Evolutionary conservation across 2,888 invertebrate genomes (phyloP).

Genomic region (Melipona beecheii): DNA sequence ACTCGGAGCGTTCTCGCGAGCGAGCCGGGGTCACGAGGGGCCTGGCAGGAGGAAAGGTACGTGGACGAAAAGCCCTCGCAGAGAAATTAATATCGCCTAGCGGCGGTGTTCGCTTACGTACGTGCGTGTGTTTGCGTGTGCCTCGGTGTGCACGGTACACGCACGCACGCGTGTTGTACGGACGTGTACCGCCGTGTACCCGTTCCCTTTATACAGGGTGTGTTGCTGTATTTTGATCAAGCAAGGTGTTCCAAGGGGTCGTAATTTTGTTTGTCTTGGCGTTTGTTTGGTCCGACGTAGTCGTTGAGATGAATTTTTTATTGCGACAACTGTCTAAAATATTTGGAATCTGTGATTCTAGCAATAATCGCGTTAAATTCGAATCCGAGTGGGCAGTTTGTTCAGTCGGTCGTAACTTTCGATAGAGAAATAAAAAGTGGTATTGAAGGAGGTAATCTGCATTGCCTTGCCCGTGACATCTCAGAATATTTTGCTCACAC

Average conservation of each 20-base stretch:
- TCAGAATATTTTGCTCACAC: too few relatives aligned
- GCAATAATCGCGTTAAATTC: too few relatives aligned
- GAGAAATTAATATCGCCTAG: conserved; percentile 81
- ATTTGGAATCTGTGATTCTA: too few relatives aligned
- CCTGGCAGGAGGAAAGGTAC: conserved; percentile 65
- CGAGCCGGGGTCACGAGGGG: conserved; percentile 60
- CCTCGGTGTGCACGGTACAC: conserved; percentile 21
- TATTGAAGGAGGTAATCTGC: too few relatives aligned
- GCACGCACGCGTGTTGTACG: conserved; percentile 27
- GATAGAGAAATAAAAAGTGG: too few relatives aligned
- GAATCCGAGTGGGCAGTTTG: too few relatives aligned
- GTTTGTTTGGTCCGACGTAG: too few relatives aligned
- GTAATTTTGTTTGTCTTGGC: too few relatives aligned
- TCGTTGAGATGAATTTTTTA: too few relatives aligned
- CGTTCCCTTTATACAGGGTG: conserved; percentile 37
- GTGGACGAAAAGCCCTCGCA: conserved; percentile 72
- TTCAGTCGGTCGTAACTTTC: too few relatives aligned
- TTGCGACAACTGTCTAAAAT: too few relatives aligned
- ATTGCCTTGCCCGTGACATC: too few relatives aligned
- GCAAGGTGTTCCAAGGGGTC: neutral
- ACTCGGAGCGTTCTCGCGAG: conserved; percentile 65
- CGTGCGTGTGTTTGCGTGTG: conserved; percentile 32
- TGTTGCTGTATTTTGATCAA: neutral
- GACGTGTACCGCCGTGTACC: conserved; percentile 33
- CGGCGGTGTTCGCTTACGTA: conserved; percentile 68